Conservation (phyloP, 1,140 invertebrate species). For the Ceratoteleas bidentatus region DNA sequence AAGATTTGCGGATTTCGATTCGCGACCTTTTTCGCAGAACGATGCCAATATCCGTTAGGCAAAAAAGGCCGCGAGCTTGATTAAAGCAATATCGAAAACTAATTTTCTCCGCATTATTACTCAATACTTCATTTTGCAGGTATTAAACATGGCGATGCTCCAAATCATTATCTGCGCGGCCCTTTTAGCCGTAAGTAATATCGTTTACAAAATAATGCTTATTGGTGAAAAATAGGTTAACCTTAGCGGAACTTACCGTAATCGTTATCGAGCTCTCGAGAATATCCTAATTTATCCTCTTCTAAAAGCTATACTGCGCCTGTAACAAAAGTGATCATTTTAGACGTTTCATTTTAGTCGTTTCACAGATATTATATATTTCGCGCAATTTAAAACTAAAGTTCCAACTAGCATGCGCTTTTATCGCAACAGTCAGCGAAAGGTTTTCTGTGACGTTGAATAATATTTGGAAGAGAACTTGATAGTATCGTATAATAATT, state of each 20-base stretch:
- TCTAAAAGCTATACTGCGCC: neutral
- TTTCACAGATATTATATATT: too few species aligned
- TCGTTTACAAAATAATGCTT: conserved; percentile 18
- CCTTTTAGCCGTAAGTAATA: conserved; percentile 25
- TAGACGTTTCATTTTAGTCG: neutral
- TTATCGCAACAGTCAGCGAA: too few species aligned
- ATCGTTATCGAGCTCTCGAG: conserved; percentile 4
- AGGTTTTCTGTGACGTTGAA: too few species aligned
- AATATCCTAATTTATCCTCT: conserved; percentile 3
- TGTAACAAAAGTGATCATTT: conserved; percentile 2
- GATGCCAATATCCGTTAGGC: neutral
- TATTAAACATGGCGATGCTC: conserved; percentile 25
- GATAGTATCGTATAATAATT: too few species aligned
- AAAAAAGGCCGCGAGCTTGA: neutral
- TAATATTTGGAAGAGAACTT: too few species aligned
- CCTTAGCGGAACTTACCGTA: conserved; percentile 15
- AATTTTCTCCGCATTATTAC: conserved; percentile 16
- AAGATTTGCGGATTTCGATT: neutral
- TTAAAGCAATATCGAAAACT: conserved; percentile 23
- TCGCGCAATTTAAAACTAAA: neutral
- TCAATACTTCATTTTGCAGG: conserved; percentile 16
- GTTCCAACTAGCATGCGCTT: neutral
- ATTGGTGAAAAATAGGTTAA: conserved; percentile 12
- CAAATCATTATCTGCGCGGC: conserved; percentile 11
- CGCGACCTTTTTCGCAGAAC: too few species aligned